A percentile compares a stretch with the other conserved stretches of the same genome.
Conservation (phyloP, 1,140 invertebrate species). For the Papilio dardanus region DNA sequence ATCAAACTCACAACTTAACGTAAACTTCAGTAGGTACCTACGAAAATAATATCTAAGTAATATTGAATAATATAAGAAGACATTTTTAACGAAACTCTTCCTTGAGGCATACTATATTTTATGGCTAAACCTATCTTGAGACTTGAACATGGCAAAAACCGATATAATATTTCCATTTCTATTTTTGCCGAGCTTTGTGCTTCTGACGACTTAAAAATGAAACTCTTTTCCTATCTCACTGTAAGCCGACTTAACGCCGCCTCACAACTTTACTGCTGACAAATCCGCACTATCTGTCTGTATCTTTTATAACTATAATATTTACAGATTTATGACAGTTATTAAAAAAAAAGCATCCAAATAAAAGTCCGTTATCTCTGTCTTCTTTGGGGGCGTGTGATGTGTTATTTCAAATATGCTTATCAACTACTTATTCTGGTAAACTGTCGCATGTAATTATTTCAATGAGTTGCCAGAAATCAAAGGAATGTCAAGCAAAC, state of each 20-base stretch:
- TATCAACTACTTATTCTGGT: not conserved
- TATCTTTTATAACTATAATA: conserved; percentile 19
- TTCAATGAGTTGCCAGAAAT: conserved; percentile 1
- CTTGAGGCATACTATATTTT: not conserved
- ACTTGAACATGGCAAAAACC: conserved; percentile 49
- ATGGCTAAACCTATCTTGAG: not conserved
- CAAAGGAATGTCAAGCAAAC: conserved; percentile 28
- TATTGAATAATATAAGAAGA: not conserved
- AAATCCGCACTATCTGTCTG: conserved; percentile 37
- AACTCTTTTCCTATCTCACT: conserved; percentile 59
- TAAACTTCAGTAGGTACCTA: not conserved
- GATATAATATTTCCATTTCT: conserved; percentile 55
- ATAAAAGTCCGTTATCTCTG: not conserved
- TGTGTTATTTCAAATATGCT: not conserved
- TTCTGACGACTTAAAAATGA: conserved; percentile 59
- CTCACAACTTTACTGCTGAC: conserved; percentile 51
- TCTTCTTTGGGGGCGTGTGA: not conserved
- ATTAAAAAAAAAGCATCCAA: not conserved
- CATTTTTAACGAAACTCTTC: not conserved
- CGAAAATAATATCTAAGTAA: not conserved
- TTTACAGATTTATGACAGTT: not conserved
- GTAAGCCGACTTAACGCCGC: conserved; percentile 61
- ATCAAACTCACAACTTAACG: not conserved
- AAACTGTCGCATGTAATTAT: not conserved
- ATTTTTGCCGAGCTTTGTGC: conserved; percentile 51